Percentiles rank a stretch among this genome's conserved stretches.
Conservation (phyloP, 2,888 invertebrate genomes). For the Parnassius orleans region DNA sequence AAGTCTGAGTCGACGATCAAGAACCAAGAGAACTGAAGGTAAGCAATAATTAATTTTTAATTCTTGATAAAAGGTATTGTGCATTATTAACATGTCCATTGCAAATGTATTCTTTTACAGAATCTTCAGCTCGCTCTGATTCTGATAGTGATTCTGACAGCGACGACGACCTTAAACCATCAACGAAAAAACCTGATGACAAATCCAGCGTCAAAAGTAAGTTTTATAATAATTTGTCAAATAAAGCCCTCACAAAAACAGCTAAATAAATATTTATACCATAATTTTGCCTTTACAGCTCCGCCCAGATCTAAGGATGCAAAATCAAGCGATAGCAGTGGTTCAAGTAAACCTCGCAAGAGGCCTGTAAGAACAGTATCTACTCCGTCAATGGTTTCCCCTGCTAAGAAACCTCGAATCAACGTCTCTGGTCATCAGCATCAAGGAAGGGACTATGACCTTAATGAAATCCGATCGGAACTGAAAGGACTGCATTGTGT, state of each 20-base stretch:
- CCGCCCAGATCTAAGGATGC: constrained; percentile 62
- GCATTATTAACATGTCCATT: constrained; percentile 10
- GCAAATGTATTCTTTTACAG: constrained; percentile 40
- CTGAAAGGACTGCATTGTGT: constrained; percentile 86
- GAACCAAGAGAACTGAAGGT: constrained; percentile 70
- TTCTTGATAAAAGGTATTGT: not conserved
- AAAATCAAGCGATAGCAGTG: constrained; percentile 68
- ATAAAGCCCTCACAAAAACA: not conserved
- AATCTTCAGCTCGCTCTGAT: constrained; percentile 69
- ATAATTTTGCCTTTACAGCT: constrained; percentile 41
- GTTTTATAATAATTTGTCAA: constrained; percentile 23
- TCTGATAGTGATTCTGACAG: constrained; percentile 78
- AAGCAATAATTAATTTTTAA: constrained; percentile 25
- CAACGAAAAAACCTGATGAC: constrained; percentile 65
- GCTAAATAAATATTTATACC: not conserved
- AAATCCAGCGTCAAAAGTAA: constrained; percentile 61
- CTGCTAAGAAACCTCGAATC: constrained; percentile 61
- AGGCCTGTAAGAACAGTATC: constrained; percentile 60
- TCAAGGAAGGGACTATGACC: constrained; percentile 86
- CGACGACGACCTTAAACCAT: constrained; percentile 68
- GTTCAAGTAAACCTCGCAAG: constrained; percentile 65
- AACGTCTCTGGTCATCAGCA: constrained; percentile 52
- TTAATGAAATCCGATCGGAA: constrained; percentile 92
- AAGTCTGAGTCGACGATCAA: constrained; percentile 61
- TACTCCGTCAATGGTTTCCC: constrained; percentile 57